Evolutionary conservation across 2,888 invertebrate species (phyloP).

Genomic region (Amitus sp.): DNA sequence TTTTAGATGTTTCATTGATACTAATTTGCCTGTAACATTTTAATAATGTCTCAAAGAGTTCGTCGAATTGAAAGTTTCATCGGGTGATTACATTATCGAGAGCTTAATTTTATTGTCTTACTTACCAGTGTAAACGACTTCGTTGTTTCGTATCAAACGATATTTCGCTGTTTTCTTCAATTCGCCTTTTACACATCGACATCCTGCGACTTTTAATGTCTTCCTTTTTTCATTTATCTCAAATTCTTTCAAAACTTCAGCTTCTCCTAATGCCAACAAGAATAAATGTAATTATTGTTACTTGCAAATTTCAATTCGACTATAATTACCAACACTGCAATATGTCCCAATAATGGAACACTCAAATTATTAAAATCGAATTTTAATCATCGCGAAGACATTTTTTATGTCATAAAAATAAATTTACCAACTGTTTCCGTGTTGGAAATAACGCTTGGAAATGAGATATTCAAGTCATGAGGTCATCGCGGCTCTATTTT

Average conservation of each 20-base stretch:
- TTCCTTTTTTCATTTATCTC: conserved; percentile 80
- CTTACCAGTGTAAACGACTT: conserved; percentile 78
- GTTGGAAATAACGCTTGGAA: too few relatives aligned
- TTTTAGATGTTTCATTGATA: conserved; percentile 90
- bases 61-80: not conserved
- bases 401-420: too few relatives aligned
- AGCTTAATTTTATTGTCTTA: not conserved
- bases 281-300: too few relatives aligned
- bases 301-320: too few relatives aligned
- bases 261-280: conserved; percentile 87
- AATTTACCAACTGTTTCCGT: too few relatives aligned
- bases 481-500: too few relatives aligned
- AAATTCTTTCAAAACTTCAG: conserved; percentile 86
- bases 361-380: too few relatives aligned
- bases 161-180: conserved; percentile 76
- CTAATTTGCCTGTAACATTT: conserved; percentile 70
- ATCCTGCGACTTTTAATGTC: conserved; percentile 89
- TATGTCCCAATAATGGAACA: too few relatives aligned
- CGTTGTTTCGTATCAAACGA: conserved; percentile 74
- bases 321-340: too few relatives aligned
- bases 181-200: conserved; percentile 82
- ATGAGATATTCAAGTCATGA: too few relatives aligned
- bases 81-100: conserved; percentile 1
- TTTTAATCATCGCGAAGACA: too few relatives aligned
- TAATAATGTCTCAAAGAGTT: not conserved